Evolutionary conservation across 2,797 vertebrate species (phyloP), one percentile per base, ranked within the genome.

Genomic region (Arremon aurantiirostris): DNA sequence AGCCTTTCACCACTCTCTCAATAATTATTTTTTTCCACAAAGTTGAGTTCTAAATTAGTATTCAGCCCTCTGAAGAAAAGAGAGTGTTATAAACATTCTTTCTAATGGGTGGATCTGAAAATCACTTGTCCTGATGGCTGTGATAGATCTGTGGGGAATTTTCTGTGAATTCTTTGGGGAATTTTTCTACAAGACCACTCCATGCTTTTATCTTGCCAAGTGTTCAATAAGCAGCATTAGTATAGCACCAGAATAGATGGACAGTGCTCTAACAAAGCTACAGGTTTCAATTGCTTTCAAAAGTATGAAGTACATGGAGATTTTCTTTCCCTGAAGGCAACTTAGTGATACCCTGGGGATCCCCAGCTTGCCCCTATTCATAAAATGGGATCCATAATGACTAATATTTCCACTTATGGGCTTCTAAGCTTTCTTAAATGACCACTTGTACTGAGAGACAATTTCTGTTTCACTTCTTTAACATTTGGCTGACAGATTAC

Each of bases 1-100:
- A 94, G 56, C 75, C 65, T 94, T 93, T 82, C 2, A 4, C 46
- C 34, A 85, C 28, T 89, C 57, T 90, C 30, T 87, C 78, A 92
- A 86, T 94, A 87, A 80, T 86, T 88, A 91, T 90, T 94, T 94
- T 92, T 95, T 94, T 94, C 72, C 56, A 80, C n/a, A 2, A 49
- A 82, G 63, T 59, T 96, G 60, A 82, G 19, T 46, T 93, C 71
- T 94, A 85, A 94, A 95, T 82, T 84, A 90, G 41, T 56, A 75
- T 89, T 89, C 59, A 60, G 27, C 34, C 75, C 49, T 95, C 65
- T 81, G 37, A 97, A 89, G 80, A 56, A 60, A 70, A 70, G 23
- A 44, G 7, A 41, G 15, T 49, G 39, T 59, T 93, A 70, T 32
- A 93, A 92, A 76, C 77, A 76, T 18, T 47, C 34, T 77, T 84